Percentiles rank a stretch among this genome's conserved stretches.
These are phyloP conservation scores for Hyaena hyaena DNA, from an alignment of 2,113 vertebrate species.

Conservation along the genomic window DNA sequence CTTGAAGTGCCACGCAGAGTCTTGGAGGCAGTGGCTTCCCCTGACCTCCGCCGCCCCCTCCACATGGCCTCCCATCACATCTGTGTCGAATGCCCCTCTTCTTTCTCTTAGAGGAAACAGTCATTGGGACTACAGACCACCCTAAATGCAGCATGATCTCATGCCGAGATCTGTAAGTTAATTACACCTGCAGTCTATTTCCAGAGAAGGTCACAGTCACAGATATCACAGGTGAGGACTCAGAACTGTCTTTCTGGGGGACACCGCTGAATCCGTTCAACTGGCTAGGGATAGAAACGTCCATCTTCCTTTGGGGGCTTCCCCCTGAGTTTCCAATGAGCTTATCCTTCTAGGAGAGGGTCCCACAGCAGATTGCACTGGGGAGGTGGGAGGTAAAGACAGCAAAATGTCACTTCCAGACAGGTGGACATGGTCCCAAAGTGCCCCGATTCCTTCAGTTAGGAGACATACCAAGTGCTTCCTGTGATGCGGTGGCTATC, in stretches of 20 bases:
- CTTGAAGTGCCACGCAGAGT: neutral
- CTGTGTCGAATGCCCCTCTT: too few species aligned
- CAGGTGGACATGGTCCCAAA: neutral
- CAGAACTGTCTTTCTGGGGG: neutral
- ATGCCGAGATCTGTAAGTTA: neutral
- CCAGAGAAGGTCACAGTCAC: neutral
- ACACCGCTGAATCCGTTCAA: neutral
- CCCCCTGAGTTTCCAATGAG: neutral
- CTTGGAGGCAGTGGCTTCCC: neutral
- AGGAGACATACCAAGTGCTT: neutral
- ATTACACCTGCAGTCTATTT: neutral
- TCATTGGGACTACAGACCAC: too few species aligned
- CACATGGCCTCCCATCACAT: rapidly evolving
- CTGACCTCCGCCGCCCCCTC: too few species aligned
- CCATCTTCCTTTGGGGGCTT: neutral
- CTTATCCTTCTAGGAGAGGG: neutral
- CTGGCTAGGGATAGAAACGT: neutral
- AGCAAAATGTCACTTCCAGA: neutral
- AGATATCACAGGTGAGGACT: neutral
- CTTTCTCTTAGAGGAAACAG: neutral
- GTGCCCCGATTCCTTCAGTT: neutral
- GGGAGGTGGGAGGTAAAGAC: neutral
- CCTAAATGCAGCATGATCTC: neutral
- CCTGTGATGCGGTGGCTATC: rapidly evolving
- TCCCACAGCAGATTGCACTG: neutral